Conservation (phyloP, 2,113 vertebrate species). For the Crotalus tigris region DNA sequence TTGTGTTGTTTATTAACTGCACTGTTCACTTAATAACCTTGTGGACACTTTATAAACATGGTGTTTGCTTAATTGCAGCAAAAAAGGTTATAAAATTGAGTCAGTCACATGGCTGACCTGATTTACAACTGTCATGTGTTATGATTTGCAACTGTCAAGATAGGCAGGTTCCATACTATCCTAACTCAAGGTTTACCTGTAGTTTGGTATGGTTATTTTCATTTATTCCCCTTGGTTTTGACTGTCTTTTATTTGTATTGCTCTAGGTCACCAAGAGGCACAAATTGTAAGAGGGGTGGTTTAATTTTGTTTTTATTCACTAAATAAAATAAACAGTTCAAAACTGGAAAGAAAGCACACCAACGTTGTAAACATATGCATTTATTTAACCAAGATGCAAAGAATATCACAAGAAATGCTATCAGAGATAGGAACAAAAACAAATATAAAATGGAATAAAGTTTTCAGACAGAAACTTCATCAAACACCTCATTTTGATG, state of each 20-base stretch:
- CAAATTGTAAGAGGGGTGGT: neutral
- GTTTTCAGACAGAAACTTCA: neutral
- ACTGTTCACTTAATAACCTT: neutral
- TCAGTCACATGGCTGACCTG: neutral
- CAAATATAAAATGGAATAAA: neutral
- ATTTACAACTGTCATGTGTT: neutral
- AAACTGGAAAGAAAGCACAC: neutral
- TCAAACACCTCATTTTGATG: neutral
- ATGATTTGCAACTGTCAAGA: neutral
- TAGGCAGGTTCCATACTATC: neutral
- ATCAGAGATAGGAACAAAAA: neutral
- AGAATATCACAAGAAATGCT: neutral
- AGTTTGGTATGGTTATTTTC: neutral
- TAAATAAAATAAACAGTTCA: neutral
- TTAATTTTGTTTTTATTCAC: neutral
- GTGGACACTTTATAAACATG: neutral
- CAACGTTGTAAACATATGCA: neutral
- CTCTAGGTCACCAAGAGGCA: neutral
- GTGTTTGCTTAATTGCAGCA: neutral
- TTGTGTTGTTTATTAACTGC: neutral
- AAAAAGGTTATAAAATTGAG: neutral
- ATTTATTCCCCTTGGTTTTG: neutral
- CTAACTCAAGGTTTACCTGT: neutral
- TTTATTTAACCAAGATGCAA: neutral
- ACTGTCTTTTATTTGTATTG: neutral